Evolutionary conservation across 2,888 invertebrate genomes (phyloP).

Genomic region (Tachystola acroxantha): DNA sequence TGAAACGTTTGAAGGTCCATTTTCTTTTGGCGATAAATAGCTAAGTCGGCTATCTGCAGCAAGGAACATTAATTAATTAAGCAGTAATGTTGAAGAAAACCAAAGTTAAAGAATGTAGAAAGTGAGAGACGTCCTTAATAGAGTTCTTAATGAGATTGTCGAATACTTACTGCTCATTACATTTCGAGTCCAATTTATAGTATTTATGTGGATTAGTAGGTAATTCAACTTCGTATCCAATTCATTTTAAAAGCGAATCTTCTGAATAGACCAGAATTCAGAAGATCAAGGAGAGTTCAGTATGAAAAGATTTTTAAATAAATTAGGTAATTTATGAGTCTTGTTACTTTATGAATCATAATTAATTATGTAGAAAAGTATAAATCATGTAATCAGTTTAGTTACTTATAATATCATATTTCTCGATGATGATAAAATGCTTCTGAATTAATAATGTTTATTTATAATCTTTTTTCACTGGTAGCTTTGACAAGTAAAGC

Average conservation of each 20-base stretch:
- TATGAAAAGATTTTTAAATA: constrained; percentile 27
- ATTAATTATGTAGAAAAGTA: background rate
- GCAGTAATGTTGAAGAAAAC: constrained; percentile 27
- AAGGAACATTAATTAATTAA: constrained; percentile 33
- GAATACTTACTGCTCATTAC: constrained; percentile 16
- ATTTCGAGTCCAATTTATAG: constrained; percentile 20
- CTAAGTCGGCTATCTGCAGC: constrained; percentile 8
- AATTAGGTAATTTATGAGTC: constrained; percentile 24
- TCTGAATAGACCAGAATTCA: constrained; percentile 17
- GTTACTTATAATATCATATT: no score
- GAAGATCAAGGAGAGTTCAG: constrained; percentile 17
- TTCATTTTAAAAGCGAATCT: constrained; percentile 18
- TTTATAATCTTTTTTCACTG: no score
- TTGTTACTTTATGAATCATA: constrained; percentile 2
- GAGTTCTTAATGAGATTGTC: constrained; percentile 25
- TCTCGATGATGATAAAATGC: no score
- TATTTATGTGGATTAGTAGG: constrained; percentile 17
- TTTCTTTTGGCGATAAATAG: background rate
- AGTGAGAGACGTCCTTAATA: constrained; percentile 23
- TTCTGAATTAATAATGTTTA: no score
- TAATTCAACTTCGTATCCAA: constrained; percentile 8
- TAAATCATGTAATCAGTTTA: no score
- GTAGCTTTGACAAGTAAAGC: no score
- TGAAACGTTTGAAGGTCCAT: background rate
- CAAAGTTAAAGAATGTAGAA: constrained; percentile 30